phyloP scores from a whole-genome alignment of 2,113 vertebrate species.

The Tenrec ecaudatus region DNA sequence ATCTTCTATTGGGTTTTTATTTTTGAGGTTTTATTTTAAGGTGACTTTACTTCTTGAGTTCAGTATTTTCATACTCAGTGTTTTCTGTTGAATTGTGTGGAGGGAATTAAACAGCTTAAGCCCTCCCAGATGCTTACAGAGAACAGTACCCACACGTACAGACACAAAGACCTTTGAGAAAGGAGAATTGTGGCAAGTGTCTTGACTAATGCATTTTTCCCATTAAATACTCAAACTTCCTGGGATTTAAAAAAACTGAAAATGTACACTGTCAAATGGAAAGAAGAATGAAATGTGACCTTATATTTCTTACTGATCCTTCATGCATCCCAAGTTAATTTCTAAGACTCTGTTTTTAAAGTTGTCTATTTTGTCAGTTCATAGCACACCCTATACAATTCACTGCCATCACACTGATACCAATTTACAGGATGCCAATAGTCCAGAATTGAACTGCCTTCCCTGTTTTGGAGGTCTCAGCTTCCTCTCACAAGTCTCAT shows the following conservation, averaged over 20 bases:
- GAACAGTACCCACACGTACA: background rate
- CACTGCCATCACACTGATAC: too few relatives aligned
- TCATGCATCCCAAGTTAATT: constrained; percentile 21
- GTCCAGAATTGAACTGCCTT: too few relatives aligned
- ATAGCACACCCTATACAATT: background rate
- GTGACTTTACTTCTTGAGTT: background rate
- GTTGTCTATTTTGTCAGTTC: background rate
- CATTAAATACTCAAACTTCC: background rate
- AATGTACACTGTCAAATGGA: background rate
- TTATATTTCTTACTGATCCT: background rate
- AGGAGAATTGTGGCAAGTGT: background rate
- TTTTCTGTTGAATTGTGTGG: background rate
- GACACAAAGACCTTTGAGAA: background rate
- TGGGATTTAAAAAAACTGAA: background rate
- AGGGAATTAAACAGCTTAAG: background rate
- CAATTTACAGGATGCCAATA: too few relatives aligned
- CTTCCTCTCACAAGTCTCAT: too few relatives aligned
- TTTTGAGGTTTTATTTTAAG: background rate
- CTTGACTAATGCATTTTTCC: background rate
- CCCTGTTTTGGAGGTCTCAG: too few relatives aligned
- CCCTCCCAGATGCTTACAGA: background rate
- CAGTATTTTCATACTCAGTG: background rate
- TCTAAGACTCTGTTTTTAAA: background rate
- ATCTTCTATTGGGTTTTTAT: background rate
- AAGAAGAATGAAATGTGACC: constrained; percentile 17